Percentiles rank a stretch among this genome's conserved stretches.
phyloP scores from a whole-genome alignment of 2,113 vertebrate genomes.

The Genyomyrus donnyi region DNA sequence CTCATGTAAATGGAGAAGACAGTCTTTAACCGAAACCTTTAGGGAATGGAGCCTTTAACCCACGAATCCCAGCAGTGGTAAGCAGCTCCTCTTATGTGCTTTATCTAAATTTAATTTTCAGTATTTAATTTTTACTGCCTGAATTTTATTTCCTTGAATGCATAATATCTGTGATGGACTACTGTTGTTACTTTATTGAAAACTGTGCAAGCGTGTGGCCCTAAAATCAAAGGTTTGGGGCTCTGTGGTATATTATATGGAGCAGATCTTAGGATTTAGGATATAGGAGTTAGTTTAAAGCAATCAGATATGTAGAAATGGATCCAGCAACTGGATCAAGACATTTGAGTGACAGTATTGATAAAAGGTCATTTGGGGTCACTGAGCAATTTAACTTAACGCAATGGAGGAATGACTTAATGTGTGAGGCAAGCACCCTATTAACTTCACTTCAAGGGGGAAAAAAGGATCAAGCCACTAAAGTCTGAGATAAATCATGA shows the following conservation, averaged over 20 bases:
- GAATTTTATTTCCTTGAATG: not conserved
- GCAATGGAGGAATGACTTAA: not conserved
- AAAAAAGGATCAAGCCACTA: not conserved
- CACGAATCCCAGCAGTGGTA: not conserved
- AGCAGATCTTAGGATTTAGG: not conserved
- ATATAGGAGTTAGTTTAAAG: not conserved
- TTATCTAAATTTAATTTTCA: not conserved
- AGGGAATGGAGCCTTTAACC: not conserved
- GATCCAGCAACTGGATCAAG: not conserved
- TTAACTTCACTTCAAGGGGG: not conserved
- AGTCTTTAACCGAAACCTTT: not conserved
- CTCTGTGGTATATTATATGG: not conserved
- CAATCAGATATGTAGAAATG: not conserved
- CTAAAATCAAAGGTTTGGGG: not conserved
- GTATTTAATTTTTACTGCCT: not conserved
- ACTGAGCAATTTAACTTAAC: not conserved
- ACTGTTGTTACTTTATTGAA: not conserved
- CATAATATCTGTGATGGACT: not conserved
- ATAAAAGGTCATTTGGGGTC: not conserved
- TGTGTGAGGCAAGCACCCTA: not conserved
- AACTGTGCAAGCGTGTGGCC: not conserved
- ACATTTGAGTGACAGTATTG: not conserved
- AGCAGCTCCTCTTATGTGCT: not conserved
- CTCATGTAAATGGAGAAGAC: not conserved
- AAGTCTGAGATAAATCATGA: not conserved